Evolutionary conservation across 2,888 invertebrate genomes (phyloP).

Genomic region (Cantharis nigra): DNA sequence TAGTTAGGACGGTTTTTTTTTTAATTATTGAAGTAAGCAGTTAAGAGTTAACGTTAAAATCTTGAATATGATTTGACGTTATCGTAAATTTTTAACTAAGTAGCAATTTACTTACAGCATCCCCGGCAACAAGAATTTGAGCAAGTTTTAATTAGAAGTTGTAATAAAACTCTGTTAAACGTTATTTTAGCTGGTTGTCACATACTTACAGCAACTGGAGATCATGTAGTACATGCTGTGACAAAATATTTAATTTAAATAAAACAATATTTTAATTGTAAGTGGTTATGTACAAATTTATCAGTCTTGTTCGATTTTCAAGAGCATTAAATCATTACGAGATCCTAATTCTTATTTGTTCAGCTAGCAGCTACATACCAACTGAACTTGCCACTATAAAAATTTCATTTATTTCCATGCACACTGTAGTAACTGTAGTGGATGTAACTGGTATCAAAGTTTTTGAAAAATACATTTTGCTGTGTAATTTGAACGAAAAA

Average conservation of each 20-base stretch:
- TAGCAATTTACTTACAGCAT: background rate
- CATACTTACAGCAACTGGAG: background rate
- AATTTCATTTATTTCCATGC: no score
- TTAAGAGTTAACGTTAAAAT: background rate
- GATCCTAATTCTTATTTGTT: background rate
- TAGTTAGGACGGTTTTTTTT: background rate
- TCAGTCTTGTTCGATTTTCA: background rate
- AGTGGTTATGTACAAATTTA: background rate
- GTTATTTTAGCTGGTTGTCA: background rate
- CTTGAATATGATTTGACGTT: background rate
- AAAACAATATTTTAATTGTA: background rate
- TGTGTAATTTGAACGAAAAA: no score
- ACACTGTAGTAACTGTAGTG: no score
- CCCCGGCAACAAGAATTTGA: background rate
- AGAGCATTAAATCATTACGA: background rate
- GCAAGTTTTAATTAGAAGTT: background rate
- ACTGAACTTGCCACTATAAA: background rate
- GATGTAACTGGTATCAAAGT: no score
- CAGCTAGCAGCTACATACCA: background rate
- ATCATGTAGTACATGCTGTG: background rate
- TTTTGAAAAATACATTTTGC: no score
- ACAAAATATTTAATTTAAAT: background rate
- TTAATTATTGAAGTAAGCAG: background rate
- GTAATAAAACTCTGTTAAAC: background rate
- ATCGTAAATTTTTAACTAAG: background rate